Evolutionary conservation across 2,888 invertebrate species (phyloP), one percentile per base, ranked within the genome.

Genomic region (Dicranocentrus wangi): DNA sequence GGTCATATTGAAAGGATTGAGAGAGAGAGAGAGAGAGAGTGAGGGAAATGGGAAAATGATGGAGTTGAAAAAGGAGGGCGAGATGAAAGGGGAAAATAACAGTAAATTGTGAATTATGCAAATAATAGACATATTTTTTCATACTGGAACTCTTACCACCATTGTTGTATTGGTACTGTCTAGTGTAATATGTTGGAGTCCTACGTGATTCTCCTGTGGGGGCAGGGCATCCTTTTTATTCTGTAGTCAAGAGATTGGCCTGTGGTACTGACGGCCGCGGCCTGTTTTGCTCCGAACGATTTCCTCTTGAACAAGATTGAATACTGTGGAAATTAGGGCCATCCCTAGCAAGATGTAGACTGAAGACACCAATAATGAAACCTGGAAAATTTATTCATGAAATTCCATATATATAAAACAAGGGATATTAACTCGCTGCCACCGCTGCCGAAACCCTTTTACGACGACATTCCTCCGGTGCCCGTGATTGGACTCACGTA

Each of bases 311-410:
- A 95, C 93, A 79, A 95, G 90, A 89, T 94, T 94, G 89, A 95
- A 95, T 89, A 95, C 95, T 93, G 94, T 95, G 43, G 95, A 95
- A 65, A 95, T 93, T 83, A 95, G 91, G 17, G 94, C 95, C 92
- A 95, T 94, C 60, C 95, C 95, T 39, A 94, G 92, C 81, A 95
- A 89, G 80, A 95, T 95, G 88, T 95, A 95, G 5, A 93, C 92
- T 58, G 94, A 94, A 87, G 94, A 94, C 70, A 93, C 92, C 86
- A 93, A 93, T 21, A 95, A 90, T 1, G 94, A 94, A 28, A 94
- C 88, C 85, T 87, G 78, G 2, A 25, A 5, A 23, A 55, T 32
- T 32, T 32, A 32, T 32, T 32, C 17, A 13, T n/a, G 15, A 47
- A 47, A 15, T 47, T 47, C n/a, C 39, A 8, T 13, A 13, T 39